Base-by-base conservation (phyloP, 2,797 vertebrate species). In the Megalops cyprinoides region DNA sequence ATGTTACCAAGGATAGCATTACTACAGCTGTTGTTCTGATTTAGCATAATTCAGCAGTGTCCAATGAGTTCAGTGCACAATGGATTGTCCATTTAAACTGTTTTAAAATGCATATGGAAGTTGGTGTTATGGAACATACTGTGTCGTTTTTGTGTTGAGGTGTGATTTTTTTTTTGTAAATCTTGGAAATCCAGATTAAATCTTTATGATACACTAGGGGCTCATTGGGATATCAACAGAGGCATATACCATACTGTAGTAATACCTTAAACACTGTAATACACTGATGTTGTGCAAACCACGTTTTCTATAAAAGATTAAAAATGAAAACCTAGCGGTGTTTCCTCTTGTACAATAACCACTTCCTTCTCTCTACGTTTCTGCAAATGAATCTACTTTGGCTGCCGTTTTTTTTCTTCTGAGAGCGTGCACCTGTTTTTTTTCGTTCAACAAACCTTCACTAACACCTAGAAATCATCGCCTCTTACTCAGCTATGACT, bases 321-420 rank as follows among this genome's bases (percentile, higher is more conserved):
- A 23, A 37, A 76, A 42, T 28, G 58, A 53, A 81, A 71, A 81
- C 49, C 69, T 14, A 53, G 31, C 46, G 67, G 39, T 62, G 67
- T 65, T 73, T 78, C 67, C 81, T 77, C 67, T 73, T 67, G 49
- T 44, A 77, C 23, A 25, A 48, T 60, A 73, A 69, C 74, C 75
- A 71, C 77, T 79, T 65, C 62, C 60, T 69, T 46, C 51, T 62
- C 34, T 28, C 4, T 23, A 42, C 62, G 14, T 28, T 67, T 55
- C 55, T 60, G 75, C 76, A 82, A 78, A 78, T 78, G 25, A 76
- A 58, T 82, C 60, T 55, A 12, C 39, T 12, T 46, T 73, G 55
- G 20, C 34, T 58, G 20, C 56, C 31, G 67, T 51, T 82, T 74
- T 48, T 56, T 74, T 46, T 34, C 28, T 28, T 58, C 14, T 55